phyloP scores from a whole-genome alignment of 1,140 invertebrate species.

The Sipha flava region DNA sequence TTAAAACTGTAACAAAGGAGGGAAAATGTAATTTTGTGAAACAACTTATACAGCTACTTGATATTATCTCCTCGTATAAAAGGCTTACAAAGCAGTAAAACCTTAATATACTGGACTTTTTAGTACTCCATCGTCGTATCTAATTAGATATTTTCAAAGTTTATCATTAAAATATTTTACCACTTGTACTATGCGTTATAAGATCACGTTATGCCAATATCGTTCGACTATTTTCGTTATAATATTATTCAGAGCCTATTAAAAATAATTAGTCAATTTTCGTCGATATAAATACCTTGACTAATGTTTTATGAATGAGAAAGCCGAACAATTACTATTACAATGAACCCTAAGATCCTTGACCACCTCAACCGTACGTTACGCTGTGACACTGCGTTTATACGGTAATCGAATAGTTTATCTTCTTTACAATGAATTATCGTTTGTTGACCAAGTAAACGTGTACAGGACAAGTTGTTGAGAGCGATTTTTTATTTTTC shows the following conservation, averaged over 20 bases:
- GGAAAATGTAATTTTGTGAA: neutral
- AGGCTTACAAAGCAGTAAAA: too few species aligned
- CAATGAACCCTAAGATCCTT: neutral
- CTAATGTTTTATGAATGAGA: slow-evolving; percentile 19
- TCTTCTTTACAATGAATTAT: neutral
- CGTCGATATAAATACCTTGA: neutral
- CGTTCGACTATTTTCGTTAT: neutral
- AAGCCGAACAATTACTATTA: slow-evolving; percentile 6
- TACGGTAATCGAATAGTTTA: neutral
- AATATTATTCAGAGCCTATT: neutral
- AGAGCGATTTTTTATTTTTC: neutral
- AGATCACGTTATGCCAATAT: neutral
- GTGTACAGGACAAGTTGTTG: neutral
- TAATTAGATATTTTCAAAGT: neutral
- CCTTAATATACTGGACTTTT: too few species aligned
- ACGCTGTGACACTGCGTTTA: neutral
- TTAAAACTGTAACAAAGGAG: neutral
- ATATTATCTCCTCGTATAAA: too few species aligned
- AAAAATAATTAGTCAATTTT: neutral
- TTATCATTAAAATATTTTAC: neutral
- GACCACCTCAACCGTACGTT: neutral
- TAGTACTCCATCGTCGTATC: neutral
- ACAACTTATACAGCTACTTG: too few species aligned
- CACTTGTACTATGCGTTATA: neutral
- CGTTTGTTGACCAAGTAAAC: neutral